phyloP scores from a whole-genome alignment of 1,140 invertebrate species.

The Diorhabda elongata region DNA sequence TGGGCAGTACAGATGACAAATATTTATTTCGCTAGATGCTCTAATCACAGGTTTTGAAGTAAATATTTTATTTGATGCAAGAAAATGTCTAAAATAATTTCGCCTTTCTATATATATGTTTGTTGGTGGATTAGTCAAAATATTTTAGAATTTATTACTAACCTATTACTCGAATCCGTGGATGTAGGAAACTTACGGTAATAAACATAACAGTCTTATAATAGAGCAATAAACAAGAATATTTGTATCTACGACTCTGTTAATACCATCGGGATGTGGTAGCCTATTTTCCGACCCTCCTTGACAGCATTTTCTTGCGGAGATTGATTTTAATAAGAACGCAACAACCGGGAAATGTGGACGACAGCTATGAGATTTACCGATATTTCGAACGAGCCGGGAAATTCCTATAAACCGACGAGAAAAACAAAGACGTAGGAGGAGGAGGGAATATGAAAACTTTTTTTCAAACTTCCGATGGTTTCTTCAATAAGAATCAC shows the following conservation, averaged over 20 bases:
- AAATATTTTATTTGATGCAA: no score
- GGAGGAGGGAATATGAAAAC: no score
- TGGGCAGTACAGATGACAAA: no score
- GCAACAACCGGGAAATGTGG: conserved; percentile 16
- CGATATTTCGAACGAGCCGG: neutral
- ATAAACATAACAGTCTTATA: neutral
- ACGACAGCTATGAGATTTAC: conserved; percentile 18
- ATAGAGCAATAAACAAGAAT: neutral
- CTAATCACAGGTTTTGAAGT: no score
- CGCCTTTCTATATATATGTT: neutral
- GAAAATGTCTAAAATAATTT: no score
- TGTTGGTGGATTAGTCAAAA: neutral
- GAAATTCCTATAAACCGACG: conserved; percentile 11
- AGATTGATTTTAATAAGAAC: conserved; percentile 21
- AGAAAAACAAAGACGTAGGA: neutral
- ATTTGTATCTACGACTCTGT: neutral
- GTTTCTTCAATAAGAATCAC: no score
- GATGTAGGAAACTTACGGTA: neutral
- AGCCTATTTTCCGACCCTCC: neutral
- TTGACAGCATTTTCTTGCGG: conserved; percentile 13
- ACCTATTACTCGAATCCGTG: neutral
- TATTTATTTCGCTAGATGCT: no score
- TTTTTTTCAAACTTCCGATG: no score
- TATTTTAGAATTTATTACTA: neutral
- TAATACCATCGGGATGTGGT: neutral